Evolutionary conservation across 2,797 vertebrate genomes (phyloP), one percentile per base, ranked within the genome.

Genomic region (Myioborus melanocephalus): DNA sequence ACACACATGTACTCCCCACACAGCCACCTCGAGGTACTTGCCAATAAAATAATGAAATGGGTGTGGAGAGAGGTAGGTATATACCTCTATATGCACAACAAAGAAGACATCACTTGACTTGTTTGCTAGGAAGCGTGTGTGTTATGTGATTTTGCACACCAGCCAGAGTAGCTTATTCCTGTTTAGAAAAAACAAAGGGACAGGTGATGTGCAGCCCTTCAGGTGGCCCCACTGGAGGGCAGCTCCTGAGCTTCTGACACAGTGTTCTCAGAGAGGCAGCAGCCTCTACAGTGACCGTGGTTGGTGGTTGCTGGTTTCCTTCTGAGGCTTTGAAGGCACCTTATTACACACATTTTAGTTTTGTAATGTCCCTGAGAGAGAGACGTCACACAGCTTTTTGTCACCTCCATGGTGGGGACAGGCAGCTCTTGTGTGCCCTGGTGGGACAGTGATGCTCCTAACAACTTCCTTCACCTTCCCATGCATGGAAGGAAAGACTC

Each of bases 171-270:
- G 21, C 26, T 80, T 53, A 11, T 41, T 61, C 35, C 20, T 28
- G 4, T 59, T 91, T 50, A 49, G 35, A 35, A 72, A 77, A 75
- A 83, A 18, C 20, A 59, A 87, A 20, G 2, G 19, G 13, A 20
- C 5, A 12, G 27, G 55, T 41, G 27, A 60, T 12, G 16, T 11
- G 34, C 1, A 3, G 16, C 16, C n/a, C 41, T 34, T 63, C 20
- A 18, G 19, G 49, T 61, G 17, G 28, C 46, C 37, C 18, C 0
- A 0, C 24, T 9, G 32, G 19, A 65, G 23, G 52, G 11, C 21
- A 46, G 35, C 19, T 80, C 85, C 39, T 1, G 8, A 85, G 34
- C 27, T 75, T 30, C 44, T 41, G 35, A 34, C 35, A 34, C 76
- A 61, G 24, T 23, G 14, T 59, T 83, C 50, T 41, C 39, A 57